A percentile compares a stretch with the other conserved stretches of the same genome.
Evolutionary conservation across 2,797 vertebrate species (phyloP).

Genomic region (Lophius americanus): DNA sequence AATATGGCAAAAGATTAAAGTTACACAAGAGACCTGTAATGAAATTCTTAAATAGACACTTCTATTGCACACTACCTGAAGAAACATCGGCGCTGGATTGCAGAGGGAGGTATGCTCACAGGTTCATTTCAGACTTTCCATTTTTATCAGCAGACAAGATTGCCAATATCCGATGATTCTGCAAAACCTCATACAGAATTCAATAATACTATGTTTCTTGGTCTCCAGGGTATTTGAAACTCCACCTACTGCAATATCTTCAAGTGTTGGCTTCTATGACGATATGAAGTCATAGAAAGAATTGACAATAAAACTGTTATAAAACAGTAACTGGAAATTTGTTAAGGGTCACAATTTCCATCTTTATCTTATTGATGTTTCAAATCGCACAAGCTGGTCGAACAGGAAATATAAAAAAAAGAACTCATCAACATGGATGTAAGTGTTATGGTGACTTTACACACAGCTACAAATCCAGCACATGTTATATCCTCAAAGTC

Average conservation of each 20-base stretch:
- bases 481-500: no score
- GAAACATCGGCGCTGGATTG: neutral
- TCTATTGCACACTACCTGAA: neutral
- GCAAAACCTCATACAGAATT: neutral
- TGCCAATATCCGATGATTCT: neutral
- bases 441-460: no score
- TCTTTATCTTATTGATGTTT: no score
- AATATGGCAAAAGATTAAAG: constrained; percentile 13
- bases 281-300: no score
- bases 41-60: neutral
- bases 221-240: neutral
- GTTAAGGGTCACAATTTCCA: no score
- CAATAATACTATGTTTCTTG: neutral
- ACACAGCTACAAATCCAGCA: no score
- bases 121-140: neutral
- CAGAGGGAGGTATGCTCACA: neutral
- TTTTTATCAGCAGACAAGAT: neutral
- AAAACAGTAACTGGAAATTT: no score
- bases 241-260: neutral
- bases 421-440: no score
- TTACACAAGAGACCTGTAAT: neutral
- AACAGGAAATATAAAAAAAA: no score
- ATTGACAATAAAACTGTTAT: no score
- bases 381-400: no score
- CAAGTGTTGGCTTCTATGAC: no score